Evolutionary conservation across 1,140 invertebrate species (phyloP), one percentile per base, ranked within the genome.

Genomic region (Ptiloglossa arizonensis): DNA sequence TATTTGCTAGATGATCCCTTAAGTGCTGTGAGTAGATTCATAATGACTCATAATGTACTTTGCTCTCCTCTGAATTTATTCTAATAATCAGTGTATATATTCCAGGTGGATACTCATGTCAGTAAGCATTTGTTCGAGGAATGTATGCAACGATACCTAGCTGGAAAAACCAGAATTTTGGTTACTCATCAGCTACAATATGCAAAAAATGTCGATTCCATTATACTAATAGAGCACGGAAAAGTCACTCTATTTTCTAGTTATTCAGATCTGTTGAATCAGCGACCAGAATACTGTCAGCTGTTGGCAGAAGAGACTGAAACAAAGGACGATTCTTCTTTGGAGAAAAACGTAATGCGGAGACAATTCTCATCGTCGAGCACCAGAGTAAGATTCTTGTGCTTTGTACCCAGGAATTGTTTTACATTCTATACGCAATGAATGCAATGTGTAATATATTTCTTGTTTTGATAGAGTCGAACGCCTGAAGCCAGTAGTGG

Each of bases 141-240:
- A 64, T 96, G 95, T 75, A 94, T 96, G 80, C 91, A 85, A 81
- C 90, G 80, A 88, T 94, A 87, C 80, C 88, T 91, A 76, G 82
- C 78, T 9, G 91, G 87, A 1, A 94, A 92, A 80, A 95, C 95
- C 0, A 92, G 95, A 19, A 94, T 98, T 86, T 93, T 98, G 22
- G 96, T 97, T 6, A 98, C 97, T 0, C 97, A 98, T 91, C 97
- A 98, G 89, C 90, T 98, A 66, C 97, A 98, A 88, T 98, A 96
- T 87, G 92, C 98, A 5, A 95, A 95, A 85, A 94, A 95, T 56
- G 97, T 96, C 6, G 95, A 97, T 85, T 94, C 94, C 76, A 97
- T 98, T 81, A 89, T 97, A 50, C 94, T 97, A n/a, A 88, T 98
- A 66, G 95, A 96, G 82, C 95, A 96, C 89, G 97, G 95, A 81